Conservation (phyloP, 2,888 invertebrate species). For the Drosophila kambysellisi region DNA sequence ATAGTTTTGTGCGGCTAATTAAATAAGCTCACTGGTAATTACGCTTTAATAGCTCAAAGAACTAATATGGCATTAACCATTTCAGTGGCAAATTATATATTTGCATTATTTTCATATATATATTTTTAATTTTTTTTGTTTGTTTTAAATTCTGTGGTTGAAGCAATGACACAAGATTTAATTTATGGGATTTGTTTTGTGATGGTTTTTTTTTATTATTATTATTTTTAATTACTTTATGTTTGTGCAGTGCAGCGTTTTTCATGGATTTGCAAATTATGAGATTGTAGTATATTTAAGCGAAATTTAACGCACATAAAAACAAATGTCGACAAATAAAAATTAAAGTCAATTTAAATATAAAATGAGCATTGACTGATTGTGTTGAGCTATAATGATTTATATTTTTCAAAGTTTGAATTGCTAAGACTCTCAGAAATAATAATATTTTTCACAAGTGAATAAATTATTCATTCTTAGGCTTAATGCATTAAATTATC, state of each 20-base stretch:
- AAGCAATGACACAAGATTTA: conserved; percentile 56
- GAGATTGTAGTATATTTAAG: conserved; percentile 49
- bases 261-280: conserved; percentile 47
- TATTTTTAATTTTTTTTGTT: conserved; percentile 7
- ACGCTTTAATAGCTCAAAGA: conserved; percentile 71
- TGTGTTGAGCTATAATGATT: not conserved
- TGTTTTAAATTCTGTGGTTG: conserved; percentile 38
- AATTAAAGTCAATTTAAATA: not conserved
- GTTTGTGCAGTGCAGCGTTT: not conserved
- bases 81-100: conserved; percentile 67
- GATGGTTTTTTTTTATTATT: conserved; percentile 52
- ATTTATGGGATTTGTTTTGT: conserved; percentile 71
- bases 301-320: conserved; percentile 45
- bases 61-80: conserved; percentile 73
- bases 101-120: conserved; percentile 13
- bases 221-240: conserved; percentile 71
- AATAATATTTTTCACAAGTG: not conserved
- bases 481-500: conserved; percentile 56
- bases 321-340: conserved; percentile 5
- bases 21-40: conserved; percentile 73
- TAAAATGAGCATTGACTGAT: not conserved
- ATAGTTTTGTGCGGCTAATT: conserved; percentile 61
- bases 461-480: conserved; percentile 9
- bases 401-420: not conserved
- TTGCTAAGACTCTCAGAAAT: not conserved